Base-by-base conservation (phyloP, 35 echinoderm and acorn worm genomes). In the Lytechinus pictus region DNA sequence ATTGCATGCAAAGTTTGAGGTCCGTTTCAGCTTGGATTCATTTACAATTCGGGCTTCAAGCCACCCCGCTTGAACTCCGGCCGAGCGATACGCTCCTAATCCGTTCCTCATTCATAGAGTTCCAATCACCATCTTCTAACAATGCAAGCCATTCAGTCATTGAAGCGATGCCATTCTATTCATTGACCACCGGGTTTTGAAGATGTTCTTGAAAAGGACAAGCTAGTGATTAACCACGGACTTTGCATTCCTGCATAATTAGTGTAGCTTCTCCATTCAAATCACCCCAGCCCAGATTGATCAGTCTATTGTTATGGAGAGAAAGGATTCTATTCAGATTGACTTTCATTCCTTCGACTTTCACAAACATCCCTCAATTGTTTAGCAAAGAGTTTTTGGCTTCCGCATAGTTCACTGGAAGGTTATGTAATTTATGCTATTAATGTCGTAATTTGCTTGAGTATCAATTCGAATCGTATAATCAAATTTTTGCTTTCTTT, bases 181-280 rank as follows among this genome's bases (percentile, higher is more conserved):
- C 66, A 79, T 79, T 79, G 66, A 79, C 66, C 66, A n/a, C 6
- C 8, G 66, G 16, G 19, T 79, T 79, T 24, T 79, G 66, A 79
- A 79, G 66, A 79, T 5, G 19, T 8, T 79, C 66, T 79, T 79
- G 16, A 79, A 24, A 21, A 79, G 66, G 66, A 79, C 19, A 79
- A 79, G 19, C 66, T 14, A 24, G 16, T 79, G 66, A 79, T 79
- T 79, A 79, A 79, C 66, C 66, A n/a, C 66, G 4, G 66, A 79
- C 19, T 79, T 5, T 24, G 66, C 88, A 90, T 90, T 90, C 88
- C 52, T 90, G 88, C 88, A 90, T 90, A 90, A 90, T 90, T 44
- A 79, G 66, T 24, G 19, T 79, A 24, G 66, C n/a, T 24, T 79
- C 66, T 79, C 66, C 4, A n/a, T 79, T 24, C 7, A n/a, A 16